Conservation (phyloP, 2,888 invertebrate species). For the Tholera decimalis region DNA sequence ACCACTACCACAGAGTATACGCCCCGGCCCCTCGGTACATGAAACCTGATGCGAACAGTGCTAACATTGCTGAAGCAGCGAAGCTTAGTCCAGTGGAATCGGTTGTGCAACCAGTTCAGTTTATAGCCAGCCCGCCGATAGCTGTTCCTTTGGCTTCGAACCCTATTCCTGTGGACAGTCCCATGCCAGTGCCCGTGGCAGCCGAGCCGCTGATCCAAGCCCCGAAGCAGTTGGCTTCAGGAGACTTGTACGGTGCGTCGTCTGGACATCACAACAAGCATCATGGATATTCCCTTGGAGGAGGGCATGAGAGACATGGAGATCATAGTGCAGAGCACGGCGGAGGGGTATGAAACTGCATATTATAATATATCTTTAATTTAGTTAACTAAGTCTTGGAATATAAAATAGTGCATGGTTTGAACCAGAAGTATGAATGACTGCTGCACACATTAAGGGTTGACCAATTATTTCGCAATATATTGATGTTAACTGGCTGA, state of each 20-base stretch:
- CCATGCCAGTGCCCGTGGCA: slow-evolving; percentile 62
- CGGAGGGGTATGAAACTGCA: slow-evolving; percentile 87
- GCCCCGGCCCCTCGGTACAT: slow-evolving; percentile 74
- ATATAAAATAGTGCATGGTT: too few relatives aligned
- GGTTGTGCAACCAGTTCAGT: slow-evolving; percentile 65
- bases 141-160: slow-evolving; percentile 66
- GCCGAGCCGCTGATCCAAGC: slow-evolving; percentile 68
- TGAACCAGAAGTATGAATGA: neutral
- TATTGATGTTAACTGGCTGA: neutral
- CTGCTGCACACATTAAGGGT: neutral
- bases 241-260: slow-evolving; percentile 72
- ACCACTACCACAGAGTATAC: slow-evolving; percentile 85
- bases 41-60: slow-evolving; percentile 74
- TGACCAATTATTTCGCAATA: neutral
- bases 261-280: slow-evolving; percentile 78
- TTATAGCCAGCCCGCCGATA: slow-evolving; percentile 60
- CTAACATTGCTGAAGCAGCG: slow-evolving; percentile 54
- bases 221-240: slow-evolving; percentile 68
- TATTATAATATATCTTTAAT: too few relatives aligned
- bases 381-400: too few relatives aligned
- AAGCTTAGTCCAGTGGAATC: slow-evolving; percentile 39
- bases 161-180: slow-evolving; percentile 58
- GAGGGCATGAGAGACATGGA: slow-evolving; percentile 89
- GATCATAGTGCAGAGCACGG: slow-evolving; percentile 90
- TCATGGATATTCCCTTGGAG: slow-evolving; percentile 85